Conservation (phyloP, 2,113 vertebrate species). For the Cyprinodon tularosa region DNA sequence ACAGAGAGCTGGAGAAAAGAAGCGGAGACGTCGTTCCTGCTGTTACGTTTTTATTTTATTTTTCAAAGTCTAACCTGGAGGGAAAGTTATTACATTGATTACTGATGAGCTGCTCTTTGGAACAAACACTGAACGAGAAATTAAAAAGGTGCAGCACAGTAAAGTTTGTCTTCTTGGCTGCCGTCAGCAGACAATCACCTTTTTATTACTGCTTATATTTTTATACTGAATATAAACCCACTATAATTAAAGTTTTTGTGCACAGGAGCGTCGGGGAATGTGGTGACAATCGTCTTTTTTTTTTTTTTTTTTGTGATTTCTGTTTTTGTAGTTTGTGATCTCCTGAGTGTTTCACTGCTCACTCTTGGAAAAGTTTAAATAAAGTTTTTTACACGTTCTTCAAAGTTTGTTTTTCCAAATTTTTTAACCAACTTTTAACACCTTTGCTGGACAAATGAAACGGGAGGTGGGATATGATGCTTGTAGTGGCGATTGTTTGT, state of each 20-base stretch:
- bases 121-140: not conserved
- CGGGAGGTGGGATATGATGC: not conserved
- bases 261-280: not conserved
- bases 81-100: too few species aligned
- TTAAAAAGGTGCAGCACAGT: not conserved
- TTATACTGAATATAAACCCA: constrained; percentile 21
- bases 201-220: constrained; percentile 34
- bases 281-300: constrained; percentile 55
- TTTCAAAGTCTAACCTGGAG: too few species aligned
- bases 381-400: constrained; percentile 18
- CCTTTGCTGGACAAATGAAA: not conserved
- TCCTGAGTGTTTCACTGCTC: constrained; percentile 32
- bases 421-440: not conserved
- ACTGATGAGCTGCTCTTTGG: not conserved
- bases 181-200: constrained; percentile 47
- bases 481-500: too few species aligned
- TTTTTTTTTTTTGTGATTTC: constrained; percentile 31
- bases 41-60: too few species aligned
- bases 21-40: not conserved
- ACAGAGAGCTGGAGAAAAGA: not conserved
- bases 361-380: constrained; percentile 49
- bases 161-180: constrained; percentile 14
- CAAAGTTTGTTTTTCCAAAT: not conserved
- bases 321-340: constrained; percentile 18
- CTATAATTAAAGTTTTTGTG: constrained; percentile 35